These are phyloP conservation scores for Noctuana brunneofusca DNA, from an alignment of 2,888 invertebrate genomes.

Conservation along the genomic window DNA sequence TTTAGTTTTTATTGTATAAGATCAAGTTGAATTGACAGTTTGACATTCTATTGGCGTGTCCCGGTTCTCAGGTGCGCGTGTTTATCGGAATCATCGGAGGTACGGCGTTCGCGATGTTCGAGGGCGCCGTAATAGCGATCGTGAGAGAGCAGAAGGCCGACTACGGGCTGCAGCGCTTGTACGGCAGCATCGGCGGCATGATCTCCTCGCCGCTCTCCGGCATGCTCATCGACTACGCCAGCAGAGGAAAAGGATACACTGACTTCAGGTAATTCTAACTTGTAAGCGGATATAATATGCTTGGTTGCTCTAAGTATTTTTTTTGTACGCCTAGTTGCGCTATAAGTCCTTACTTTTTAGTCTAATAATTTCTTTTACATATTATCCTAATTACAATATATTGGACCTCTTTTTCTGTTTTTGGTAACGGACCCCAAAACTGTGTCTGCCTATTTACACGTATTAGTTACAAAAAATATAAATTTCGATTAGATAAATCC, in stretches of 20 bases:
- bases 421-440: too few relatives aligned
- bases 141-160: constrained; percentile 89
- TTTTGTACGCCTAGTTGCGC: too few relatives aligned
- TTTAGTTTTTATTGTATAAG: too few relatives aligned
- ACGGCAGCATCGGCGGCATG: constrained; percentile 90
- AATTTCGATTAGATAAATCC: background rate
- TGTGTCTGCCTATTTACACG: too few relatives aligned
- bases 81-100: constrained; percentile 87
- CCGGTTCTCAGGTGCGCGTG: constrained; percentile 72
- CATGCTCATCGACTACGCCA: constrained; percentile 88
- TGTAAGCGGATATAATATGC: too few relatives aligned
- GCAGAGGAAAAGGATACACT: constrained; percentile 86
- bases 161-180: constrained; percentile 89
- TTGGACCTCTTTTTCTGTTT: too few relatives aligned
- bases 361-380: too few relatives aligned
- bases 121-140: constrained; percentile 90
- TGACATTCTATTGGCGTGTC: background rate
- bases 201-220: constrained; percentile 91
- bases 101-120: constrained; percentile 91
- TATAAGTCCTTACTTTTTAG: too few relatives aligned
- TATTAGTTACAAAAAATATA: too few relatives aligned
- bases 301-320: too few relatives aligned
- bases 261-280: constrained; percentile 84
- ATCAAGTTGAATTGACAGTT: background rate
- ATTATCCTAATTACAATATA: too few relatives aligned